Evolutionary conservation across 2,888 invertebrate genomes (phyloP), one percentile per base, ranked within the genome.

Genomic region (Nymphalis urticae): DNA sequence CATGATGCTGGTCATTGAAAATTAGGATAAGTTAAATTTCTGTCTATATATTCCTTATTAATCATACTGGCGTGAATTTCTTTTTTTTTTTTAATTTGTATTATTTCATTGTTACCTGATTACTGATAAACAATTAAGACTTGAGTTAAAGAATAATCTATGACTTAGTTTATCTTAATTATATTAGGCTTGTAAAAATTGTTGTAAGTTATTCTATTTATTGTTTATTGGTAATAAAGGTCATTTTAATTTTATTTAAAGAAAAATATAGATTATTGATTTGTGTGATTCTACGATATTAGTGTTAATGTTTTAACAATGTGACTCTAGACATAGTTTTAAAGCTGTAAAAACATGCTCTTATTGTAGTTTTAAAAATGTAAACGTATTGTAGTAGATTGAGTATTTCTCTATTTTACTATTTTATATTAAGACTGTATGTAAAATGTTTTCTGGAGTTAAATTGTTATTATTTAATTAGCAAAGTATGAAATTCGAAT

Each of bases 221-320:
- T 80, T 82, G 81, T 81, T 83, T 80, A 80, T 82, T 81, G 76
- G 80, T 81, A 76, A 80, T 75, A 75, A 77, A 76, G 78, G 76
- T 79, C 27, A 56, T 56, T 75, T 74, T 63, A 77, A 78, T 78
- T 77, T 69, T 77, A 75, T 73, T 75, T 73, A 72, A 10, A 42
- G 42, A 64, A 62, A 64, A 66, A 58, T 51, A 64, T 66, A 64
- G 42, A 61, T 67, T 70, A 72, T 66, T 73, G 69, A 74, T 72
- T 64, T 63, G 61, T 72, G 70, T 75, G 68, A 73, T 72, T 71
- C 64, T 72, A 68, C 68, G 62, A 56, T 70, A 48, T 59, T 64
- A 59, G 62, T 47, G 58, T 64, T 56, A 71, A 66, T 50, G 48
- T 74, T 65, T 70, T 69, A 68, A 54, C 60, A 56, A 62, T 65